Percentiles rank a stretch among this genome's conserved stretches.
These are phyloP conservation scores for Temnothorax rugatulus DNA, from an alignment of 2,888 invertebrate species.

Conservation along the genomic window DNA sequence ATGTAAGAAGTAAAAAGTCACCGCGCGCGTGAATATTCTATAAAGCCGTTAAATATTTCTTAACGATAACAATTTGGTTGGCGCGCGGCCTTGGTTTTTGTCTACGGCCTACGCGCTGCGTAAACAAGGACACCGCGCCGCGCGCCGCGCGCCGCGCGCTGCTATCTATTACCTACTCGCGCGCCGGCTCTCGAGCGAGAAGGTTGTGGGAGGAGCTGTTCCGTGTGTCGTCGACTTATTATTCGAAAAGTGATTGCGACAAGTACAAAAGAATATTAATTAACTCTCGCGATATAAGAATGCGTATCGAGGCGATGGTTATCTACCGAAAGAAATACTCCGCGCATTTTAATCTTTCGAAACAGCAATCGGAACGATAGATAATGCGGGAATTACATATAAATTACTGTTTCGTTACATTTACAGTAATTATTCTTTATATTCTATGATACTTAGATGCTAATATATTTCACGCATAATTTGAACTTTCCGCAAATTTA, in stretches of 20 bases:
- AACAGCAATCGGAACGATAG: not conserved
- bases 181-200: not conserved
- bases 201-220: not conserved
- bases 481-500: too few species aligned
- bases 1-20: too few species aligned
- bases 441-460: too few species aligned
- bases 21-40: too few species aligned
- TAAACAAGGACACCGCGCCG: not conserved
- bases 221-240: not conserved
- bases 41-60: not conserved
- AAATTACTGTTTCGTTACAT: not conserved
- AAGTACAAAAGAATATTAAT: not conserved
- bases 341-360: not conserved
- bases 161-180: not conserved
- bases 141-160: too few species aligned
- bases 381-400: not conserved
- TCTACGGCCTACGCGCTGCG: not conserved
- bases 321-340: not conserved
- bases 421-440: not conserved
- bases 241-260: not conserved
- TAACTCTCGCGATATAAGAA: not conserved
- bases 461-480: too few species aligned
- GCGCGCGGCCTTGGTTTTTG: not conserved
- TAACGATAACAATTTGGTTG: not conserved
- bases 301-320: not conserved